Base-by-base conservation (phyloP, 2,888 invertebrate genomes). In the Cloeon dipterum region DNA sequence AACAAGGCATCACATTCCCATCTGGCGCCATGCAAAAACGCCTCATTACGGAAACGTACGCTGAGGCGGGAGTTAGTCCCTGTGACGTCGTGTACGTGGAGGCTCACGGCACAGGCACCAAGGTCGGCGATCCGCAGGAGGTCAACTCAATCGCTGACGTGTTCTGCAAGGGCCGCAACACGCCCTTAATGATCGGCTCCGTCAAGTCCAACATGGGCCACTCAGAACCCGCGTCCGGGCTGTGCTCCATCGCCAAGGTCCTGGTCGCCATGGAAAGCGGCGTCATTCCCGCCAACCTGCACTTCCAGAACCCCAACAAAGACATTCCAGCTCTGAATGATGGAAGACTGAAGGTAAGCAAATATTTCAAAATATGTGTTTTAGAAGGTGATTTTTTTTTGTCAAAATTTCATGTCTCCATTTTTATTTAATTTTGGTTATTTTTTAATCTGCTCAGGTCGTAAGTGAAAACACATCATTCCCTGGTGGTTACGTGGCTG, bases 201-300 rank as follows among this genome's bases (percentile, higher is more conserved):
- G 85, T 94, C 1, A 98, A 98, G 57, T 91, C 91, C 17, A 98
- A 96, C 60, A 93, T 96, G 89, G 96, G 96, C 2, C 96, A 98
- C 55, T 77, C 93, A 3, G 96, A 98, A 59, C 86, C 93, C 1
- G 81, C 81, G 2, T 83, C 85, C 32, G 91, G 89, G 19, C 62
- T 94, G 18, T 85, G 88, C 51, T 79, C 89, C 2, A 62, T 94
- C 43, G 85, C 86, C 10, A 94, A 94, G 58, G 68, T 89, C 37
- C 56, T 96, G 17, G 71, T 96, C 41, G 82, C 93, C 13, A 91
- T 96, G 83, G 89, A 96, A 59, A 58, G 68, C 38, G 83, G 86
- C 20, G 56, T 74, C 21, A 81, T 98, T 46, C 96, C 96, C 2
- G 74, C 66, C 16, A 98, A 96, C 59, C 62, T 98, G 41, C 94